Base-by-base conservation (phyloP, 2,113 vertebrate species). In the Sander vitreus region DNA sequence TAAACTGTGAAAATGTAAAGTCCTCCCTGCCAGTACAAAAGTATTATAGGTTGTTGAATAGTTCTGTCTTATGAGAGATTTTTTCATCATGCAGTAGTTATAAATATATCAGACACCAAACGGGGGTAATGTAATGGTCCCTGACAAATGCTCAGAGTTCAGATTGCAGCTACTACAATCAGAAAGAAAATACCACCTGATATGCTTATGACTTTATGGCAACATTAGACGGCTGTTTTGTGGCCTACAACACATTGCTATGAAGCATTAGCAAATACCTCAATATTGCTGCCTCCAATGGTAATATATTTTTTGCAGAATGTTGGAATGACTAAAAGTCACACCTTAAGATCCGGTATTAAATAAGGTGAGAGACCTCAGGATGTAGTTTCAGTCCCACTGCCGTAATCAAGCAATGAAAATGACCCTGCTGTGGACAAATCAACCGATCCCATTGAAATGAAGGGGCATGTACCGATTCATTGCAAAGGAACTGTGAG, bases 401-500 rank as follows among this genome's bases (percentile, higher is more conserved):
- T 54, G 4, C 23, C 7, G 13, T 25, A 23, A 47, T 69, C 54
- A 64, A 18, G 55, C 45, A n/a, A n/a, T 39, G n/a, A 15, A 65
- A 79, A 64, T 60, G 18, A 66, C 36, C 27, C 10, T 1, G 7
- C 33, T 33, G 57, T 64, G 50, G 54, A 78, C 47, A 62, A 39
- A 80, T 63, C 14, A 58, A 58, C 76, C 0, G 0, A 18, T 68
- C 33, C 11, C 23, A 47, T 3, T 60, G 63, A 73, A 58, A 53
- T 62, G 25, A 54, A 58, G 4, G 14, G 2, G 51, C 45, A 36
- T n/a, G 25, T 14, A 21, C 6, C 4, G 64, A 50, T 70, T 73
- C 12, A 68, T 53, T 59, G 75, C 73, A 79, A 39, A 53, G 23
- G 16, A 81, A 48, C 55, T 73, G 59, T 63, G 62, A 72, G 59